A percentile compares a stretch with the other conserved stretches of the same genome.
Conservation (phyloP, 2,113 vertebrate species). For the Tychaedon coryphoeus region DNA sequence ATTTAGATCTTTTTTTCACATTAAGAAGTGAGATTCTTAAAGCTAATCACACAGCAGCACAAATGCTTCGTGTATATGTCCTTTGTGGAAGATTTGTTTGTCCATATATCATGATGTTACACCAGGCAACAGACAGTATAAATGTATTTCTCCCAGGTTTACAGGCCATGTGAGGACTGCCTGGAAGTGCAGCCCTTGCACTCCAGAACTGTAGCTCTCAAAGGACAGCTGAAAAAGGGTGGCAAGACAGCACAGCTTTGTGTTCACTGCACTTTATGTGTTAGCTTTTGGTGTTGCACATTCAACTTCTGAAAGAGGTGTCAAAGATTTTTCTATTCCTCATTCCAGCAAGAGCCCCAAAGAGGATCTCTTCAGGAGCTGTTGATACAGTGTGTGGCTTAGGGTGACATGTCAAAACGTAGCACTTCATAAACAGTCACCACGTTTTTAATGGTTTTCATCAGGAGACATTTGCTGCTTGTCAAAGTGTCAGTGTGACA, state of each 20-base stretch:
- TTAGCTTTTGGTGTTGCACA: neutral
- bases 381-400: neutral
- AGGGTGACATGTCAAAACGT: neutral
- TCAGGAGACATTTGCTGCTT: neutral
- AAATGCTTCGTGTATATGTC: neutral
- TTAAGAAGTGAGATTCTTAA: neutral
- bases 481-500: neutral
- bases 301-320: neutral
- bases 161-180: neutral
- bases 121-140: neutral
- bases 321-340: neutral
- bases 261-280: neutral
- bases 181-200: neutral
- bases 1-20: neutral
- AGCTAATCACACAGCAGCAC: neutral
- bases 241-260: conserved; percentile 15
- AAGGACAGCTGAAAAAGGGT: neutral
- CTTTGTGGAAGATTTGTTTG: neutral
- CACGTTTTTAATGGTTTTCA: neutral
- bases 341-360: neutral
- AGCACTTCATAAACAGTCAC: neutral
- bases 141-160: neutral
- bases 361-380: neutral
- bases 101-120: fast-evolving
- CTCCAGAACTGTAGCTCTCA: neutral